Evolutionary conservation across 2,113 vertebrate genomes (phyloP).

Genomic region (Oophaga pumilio): DNA sequence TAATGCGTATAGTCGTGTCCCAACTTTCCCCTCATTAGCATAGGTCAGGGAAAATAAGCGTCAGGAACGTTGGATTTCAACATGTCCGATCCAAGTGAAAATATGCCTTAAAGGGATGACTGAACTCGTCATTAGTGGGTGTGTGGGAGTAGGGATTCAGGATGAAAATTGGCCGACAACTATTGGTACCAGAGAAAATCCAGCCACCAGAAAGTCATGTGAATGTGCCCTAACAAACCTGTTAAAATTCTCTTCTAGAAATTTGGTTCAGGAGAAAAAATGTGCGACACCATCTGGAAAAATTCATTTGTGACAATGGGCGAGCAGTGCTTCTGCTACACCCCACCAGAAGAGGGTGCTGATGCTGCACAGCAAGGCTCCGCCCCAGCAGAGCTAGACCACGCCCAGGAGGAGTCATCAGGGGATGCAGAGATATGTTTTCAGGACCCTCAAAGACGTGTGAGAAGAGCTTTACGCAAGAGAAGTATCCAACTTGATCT

Average conservation of each 20-base stretch:
- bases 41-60: too few species aligned
- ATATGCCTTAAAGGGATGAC: too few species aligned
- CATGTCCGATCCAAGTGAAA: too few species aligned
- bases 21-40: too few species aligned
- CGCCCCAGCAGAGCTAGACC: slow-evolving; percentile 20
- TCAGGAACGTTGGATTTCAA: too few species aligned
- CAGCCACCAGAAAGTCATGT: too few species aligned
- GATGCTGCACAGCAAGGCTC: neutral
- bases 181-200: too few species aligned
- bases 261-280: slow-evolving; percentile 24
- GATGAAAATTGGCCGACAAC: too few species aligned
- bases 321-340: slow-evolving; percentile 18
- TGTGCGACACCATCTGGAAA: slow-evolving; percentile 43
- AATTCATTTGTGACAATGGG: slow-evolving; percentile 7
- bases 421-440: slow-evolving; percentile 24
- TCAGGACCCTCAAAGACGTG: slow-evolving; percentile 10
- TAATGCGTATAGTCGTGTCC: too few species aligned
- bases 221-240: too few species aligned
- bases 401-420: slow-evolving; percentile 11
- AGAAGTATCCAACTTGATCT: neutral
- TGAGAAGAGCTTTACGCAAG: slow-evolving; percentile 6
- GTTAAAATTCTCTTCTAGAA: neutral
- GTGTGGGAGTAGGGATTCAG: too few species aligned
- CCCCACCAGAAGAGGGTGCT: slow-evolving; percentile 4
- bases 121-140: too few species aligned